Base-by-base conservation (phyloP, 2,797 vertebrate genomes). In the Fistularia tabacaria region DNA sequence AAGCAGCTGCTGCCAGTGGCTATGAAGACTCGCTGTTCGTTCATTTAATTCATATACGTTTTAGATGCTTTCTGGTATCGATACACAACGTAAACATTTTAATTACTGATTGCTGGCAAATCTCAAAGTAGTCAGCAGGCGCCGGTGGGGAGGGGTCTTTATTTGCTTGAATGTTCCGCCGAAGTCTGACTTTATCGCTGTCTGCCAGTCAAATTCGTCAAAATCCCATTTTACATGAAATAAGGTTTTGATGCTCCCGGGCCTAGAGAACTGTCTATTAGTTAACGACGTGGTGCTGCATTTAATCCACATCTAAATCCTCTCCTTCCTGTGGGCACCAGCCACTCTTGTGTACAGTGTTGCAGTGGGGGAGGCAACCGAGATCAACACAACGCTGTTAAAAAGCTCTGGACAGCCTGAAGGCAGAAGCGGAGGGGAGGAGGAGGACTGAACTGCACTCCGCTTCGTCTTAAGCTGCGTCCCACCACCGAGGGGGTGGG, bases 401-500 rank as follows among this genome's bases (percentile, higher is more conserved):
- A 59, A 71, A 70, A 67, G 61, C 51, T 63, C 12, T 61, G 75
- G 73, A 81, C 74, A 55, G 80, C 81, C 83, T 76, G 70, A 59
- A 81, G 85, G 85, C 81, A 79, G 71, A 64, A 65, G 67, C 71
- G 60, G 56, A 72, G 40, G 66, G 76, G 52, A 76, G 57, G 79
- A 68, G 51, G 72, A 71, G 57, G 64, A 71, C 69, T 58, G 41
- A 60, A 56, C 57, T 73, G 38, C 67, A 69, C 65, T 77, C 62
- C 64, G 54, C 25, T 25, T 5, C 25, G 5, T 25, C 80, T 77
- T 55, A 49, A 69, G 69, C 66, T 68, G 38, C 74, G 61, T 79
- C 75, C 75, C 80, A 77, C 77, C 79, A 63, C 73, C 73, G 76
- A 76, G 62, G 68, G 67, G 69, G 76, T 82, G 82, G 80, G 78